Conservation (phyloP, 2,888 invertebrate genomes). For the Bugulina stolonifera region DNA sequence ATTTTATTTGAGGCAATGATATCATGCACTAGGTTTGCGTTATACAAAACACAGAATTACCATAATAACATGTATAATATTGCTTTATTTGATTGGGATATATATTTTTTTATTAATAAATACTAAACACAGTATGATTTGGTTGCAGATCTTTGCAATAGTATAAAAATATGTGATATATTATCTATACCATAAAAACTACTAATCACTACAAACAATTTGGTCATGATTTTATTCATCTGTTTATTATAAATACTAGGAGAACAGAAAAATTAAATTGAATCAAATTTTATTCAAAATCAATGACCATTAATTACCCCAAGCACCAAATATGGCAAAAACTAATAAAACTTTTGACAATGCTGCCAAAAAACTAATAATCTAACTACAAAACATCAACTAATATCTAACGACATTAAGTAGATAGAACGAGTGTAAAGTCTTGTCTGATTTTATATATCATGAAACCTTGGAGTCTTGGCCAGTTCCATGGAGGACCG, state of each 20-base stretch:
- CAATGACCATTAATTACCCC: not conserved
- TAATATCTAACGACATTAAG: not conserved
- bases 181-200: no score
- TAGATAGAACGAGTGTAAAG: no score
- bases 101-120: not conserved
- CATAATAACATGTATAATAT: no score
- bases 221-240: conserved; percentile 19
- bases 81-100: no score
- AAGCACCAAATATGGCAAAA: not conserved
- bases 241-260: conserved; percentile 3
- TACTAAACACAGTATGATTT: not conserved
- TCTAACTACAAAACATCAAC: not conserved
- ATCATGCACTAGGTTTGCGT: no score
- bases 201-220: not conserved
- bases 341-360: not conserved
- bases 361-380: not conserved
- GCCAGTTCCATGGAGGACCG: conserved; percentile 13
- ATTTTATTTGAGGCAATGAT: no score
- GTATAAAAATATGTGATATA: no score
- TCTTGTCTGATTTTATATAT: not conserved
- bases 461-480: conserved; percentile 10
- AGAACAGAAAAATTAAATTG: not conserved
- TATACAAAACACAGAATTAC: no score
- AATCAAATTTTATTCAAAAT: not conserved
- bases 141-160: no score